Evolutionary conservation across 2,797 vertebrate species (phyloP).

Genomic region (Tenualosa thibaudeaui): DNA sequence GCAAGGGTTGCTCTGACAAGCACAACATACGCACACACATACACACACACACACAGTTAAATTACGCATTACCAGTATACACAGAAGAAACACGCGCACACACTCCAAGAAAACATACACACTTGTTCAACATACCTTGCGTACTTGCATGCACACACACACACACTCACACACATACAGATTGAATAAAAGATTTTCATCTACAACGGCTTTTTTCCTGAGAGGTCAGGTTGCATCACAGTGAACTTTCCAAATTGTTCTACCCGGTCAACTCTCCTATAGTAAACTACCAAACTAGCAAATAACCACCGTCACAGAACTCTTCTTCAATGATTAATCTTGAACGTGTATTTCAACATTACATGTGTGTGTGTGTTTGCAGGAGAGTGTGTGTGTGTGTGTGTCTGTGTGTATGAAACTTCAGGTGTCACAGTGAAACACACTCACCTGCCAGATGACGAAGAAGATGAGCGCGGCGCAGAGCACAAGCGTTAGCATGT

Average conservation of each 20-base stretch:
- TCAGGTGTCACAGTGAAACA: background rate
- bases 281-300: background rate
- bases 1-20: background rate
- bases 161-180: background rate
- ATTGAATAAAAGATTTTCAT: background rate
- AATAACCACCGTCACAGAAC: background rate
- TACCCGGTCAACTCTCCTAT: background rate
- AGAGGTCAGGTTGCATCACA: background rate
- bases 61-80: background rate
- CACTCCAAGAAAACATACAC: background rate
- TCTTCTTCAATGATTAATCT: background rate
- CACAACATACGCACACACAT: background rate
- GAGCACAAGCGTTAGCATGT: conserved; percentile 84
- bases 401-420: conserved; percentile 35
- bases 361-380: conserved; percentile 33
- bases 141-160: background rate
- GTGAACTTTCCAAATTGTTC: conserved; percentile 12
- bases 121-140: background rate
- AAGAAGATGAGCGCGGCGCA: conserved; percentile 90
- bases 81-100: background rate
- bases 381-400: conserved; percentile 39
- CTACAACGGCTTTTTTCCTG: background rate
- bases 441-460: conserved; percentile 86
- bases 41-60: conserved; percentile 16
- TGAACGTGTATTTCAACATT: background rate